Conservation (phyloP, 2,113 vertebrate species). For the Nansenia antarctica region DNA sequence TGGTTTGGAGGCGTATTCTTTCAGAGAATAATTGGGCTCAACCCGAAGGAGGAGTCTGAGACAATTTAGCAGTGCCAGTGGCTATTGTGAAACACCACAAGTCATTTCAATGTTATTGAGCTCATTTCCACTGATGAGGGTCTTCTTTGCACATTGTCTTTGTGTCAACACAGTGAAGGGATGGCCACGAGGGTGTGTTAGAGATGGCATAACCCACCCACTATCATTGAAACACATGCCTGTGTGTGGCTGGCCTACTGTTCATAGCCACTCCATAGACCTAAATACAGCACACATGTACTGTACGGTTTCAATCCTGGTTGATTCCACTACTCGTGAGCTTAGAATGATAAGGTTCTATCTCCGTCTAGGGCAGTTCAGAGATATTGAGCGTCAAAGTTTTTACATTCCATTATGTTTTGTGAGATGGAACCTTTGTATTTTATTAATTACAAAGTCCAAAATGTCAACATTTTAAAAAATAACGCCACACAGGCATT, state of each 20-base stretch:
- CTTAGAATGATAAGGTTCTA: too few relatives aligned
- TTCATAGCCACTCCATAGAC: slow-evolving; percentile 41
- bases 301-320: neutral
- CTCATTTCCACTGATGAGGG: slow-evolving; percentile 76
- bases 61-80: slow-evolving; percentile 74
- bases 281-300: slow-evolving; percentile 18
- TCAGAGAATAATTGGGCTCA: slow-evolving; percentile 74
- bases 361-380: too few relatives aligned
- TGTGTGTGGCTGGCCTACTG: slow-evolving; percentile 67
- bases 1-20: slow-evolving; percentile 73
- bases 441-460: too few relatives aligned
- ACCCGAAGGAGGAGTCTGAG: slow-evolving; percentile 66
- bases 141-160: slow-evolving; percentile 68
- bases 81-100: slow-evolving; percentile 75
- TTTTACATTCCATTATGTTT: too few relatives aligned
- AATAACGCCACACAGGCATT: too few relatives aligned
- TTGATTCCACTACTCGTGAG: too few relatives aligned
- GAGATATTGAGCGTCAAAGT: too few relatives aligned
- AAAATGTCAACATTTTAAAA: too few relatives aligned
- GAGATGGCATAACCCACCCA: slow-evolving; percentile 72
- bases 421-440: too few relatives aligned
- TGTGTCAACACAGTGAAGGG: slow-evolving; percentile 63
- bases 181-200: slow-evolving; percentile 62
- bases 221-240: slow-evolving; percentile 71
- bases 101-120: slow-evolving; percentile 67